phyloP scores from a whole-genome alignment of 2,888 invertebrate genomes.

The Laspeyria flexula region DNA sequence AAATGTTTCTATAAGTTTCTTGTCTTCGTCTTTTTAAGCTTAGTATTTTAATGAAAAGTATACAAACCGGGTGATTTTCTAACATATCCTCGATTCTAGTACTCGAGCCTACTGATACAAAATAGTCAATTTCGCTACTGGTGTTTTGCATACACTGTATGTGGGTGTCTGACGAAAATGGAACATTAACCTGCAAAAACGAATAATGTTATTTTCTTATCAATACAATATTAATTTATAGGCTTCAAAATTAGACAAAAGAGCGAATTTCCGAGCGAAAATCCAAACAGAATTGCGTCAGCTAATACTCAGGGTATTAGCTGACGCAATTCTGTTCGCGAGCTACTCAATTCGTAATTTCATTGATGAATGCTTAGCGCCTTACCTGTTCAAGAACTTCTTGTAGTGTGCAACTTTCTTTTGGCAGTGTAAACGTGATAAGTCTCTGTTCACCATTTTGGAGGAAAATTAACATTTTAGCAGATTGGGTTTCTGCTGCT shows the following conservation, averaged over 20 bases:
- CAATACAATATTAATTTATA: too few species aligned
- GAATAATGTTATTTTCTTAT: too few species aligned
- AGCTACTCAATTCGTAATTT: too few species aligned
- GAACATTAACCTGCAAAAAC: constrained; percentile 87
- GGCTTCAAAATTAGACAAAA: too few species aligned
- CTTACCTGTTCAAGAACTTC: constrained; percentile 92
- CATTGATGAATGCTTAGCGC: background rate
- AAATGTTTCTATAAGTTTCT: constrained; percentile 11
- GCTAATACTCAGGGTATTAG: too few species aligned
- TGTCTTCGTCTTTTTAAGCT: background rate
- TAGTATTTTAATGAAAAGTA: background rate
- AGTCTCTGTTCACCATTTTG: constrained; percentile 92
- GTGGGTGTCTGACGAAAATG: constrained; percentile 89
- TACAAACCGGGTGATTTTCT: constrained; percentile 80
- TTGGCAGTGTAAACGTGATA: constrained; percentile 93
- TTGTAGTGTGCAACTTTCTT: constrained; percentile 93
- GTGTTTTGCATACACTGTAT: constrained; percentile 92
- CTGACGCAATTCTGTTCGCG: too few species aligned
- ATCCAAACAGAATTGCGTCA: too few species aligned
- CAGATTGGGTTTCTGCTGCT: constrained; percentile 87
- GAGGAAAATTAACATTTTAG: constrained; percentile 92
- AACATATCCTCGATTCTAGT: constrained; percentile 82
- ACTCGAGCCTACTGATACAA: constrained; percentile 89
- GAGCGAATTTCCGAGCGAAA: too few species aligned
- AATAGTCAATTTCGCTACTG: constrained; percentile 91